Conservation (phyloP, 2,113 vertebrate genomes). For the Geothlypis trichas region DNA sequence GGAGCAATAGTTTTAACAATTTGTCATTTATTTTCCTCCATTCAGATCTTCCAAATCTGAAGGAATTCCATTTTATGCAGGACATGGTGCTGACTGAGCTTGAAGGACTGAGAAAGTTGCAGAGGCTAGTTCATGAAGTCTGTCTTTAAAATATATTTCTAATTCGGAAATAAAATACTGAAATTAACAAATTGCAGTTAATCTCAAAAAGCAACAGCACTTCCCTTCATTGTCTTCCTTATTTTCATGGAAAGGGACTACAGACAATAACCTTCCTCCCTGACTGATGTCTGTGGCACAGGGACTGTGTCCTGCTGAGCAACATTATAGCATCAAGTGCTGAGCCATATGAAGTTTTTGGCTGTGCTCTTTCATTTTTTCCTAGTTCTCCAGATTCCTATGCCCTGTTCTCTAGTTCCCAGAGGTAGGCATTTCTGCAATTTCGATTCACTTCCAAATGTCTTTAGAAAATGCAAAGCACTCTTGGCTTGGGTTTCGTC, state of each 20-base stretch:
- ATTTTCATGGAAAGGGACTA: not conserved
- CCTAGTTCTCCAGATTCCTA: constrained; percentile 51
- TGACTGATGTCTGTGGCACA: not conserved
- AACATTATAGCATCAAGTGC: constrained; percentile 28
- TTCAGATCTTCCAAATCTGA: not conserved
- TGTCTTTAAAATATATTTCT: not conserved
- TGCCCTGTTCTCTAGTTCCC: constrained; percentile 71
- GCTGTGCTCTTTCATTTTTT: constrained; percentile 10
- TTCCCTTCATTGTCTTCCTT: not conserved
- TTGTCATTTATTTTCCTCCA: not conserved
- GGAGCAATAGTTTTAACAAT: not conserved
- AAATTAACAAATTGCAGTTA: not conserved
- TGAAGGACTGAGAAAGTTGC: not conserved
- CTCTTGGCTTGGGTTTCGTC: constrained; percentile 59
- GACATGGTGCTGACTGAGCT: not conserved
- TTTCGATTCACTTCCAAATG: constrained; percentile 76
- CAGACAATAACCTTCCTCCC: not conserved
- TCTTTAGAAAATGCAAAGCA: constrained; percentile 72
- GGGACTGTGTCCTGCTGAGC: constrained; percentile 18
- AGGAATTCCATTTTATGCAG: not conserved
- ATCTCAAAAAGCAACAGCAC: not conserved
- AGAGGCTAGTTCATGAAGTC: not conserved
- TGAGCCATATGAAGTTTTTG: constrained; percentile 53
- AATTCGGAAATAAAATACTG: not conserved
- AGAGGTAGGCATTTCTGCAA: constrained; percentile 81